Base-by-base conservation (phyloP, 2,113 vertebrate genomes). In the Turnix velox region DNA sequence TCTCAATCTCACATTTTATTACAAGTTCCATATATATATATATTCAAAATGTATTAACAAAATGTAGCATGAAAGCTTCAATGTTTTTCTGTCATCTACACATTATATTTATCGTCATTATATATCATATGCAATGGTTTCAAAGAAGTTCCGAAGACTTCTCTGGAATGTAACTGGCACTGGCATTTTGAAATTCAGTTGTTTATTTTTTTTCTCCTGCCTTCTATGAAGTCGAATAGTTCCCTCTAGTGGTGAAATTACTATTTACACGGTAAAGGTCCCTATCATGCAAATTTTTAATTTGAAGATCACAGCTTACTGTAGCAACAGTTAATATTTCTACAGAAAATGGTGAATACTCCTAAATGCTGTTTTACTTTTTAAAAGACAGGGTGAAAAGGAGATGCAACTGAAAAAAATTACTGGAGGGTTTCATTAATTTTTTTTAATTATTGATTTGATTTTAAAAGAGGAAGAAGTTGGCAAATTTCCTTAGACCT, bases 161-260 rank as follows among this genome's bases (percentile, higher is more conserved):
- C 66, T 49, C 31, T 17, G 39, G 5, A 33, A 35, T 12, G 57
- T 11, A 51, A 27, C 9, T 11, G 40, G 17, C 67, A 10, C 25
- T 0, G 1, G 2, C 42, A 3, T 28, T 63, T 91, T 37, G 55
- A 61, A 84, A 39, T 1, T 19, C 31, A 6, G 59, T 42, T 42
- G 19, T 4, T 9, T 31, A 54, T 20, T 80, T 4, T 9, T 31
- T 58, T 20, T 80, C 7, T 9, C 15, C 5, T 5, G 1, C 14
- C 8, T 35, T 35, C 78, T 49, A 7, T 40, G 12, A 92, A 69
- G 84, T 92, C 77, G 45, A 66, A 82, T n/a, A 72, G 69, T 73
- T 79, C 96, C 91, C 94, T 93, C 96, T 75, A 58, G 91, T 89
- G 96, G 77, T 54, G 51, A 93, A 84, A 87, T 7, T 1, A 18